Conservation (phyloP, 37 sponge, comb jelly and placozoan genomes). For the Geodia barretti region DNA sequence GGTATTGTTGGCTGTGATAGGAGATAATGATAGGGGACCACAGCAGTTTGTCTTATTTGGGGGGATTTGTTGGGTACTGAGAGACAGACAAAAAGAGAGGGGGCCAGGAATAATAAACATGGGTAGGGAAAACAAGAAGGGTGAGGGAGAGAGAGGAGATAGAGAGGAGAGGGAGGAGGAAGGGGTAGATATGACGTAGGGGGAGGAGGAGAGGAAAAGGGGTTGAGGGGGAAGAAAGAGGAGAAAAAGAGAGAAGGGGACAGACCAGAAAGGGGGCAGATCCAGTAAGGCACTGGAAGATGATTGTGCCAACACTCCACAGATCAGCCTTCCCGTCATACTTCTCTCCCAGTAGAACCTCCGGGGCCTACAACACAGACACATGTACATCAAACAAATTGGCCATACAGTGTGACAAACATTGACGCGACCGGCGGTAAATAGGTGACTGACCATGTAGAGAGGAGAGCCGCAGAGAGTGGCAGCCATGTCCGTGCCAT, state of each 20-base stretch:
- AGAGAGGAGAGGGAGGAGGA: no score
- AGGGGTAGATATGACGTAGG: no score
- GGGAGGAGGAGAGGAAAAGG: neutral
- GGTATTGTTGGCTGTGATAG: no score
- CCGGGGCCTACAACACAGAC: conserved; percentile 78
- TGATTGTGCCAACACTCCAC: conserved; percentile 97
- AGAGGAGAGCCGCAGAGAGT: conserved; percentile 98
- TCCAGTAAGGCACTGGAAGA: conserved; percentile 93
- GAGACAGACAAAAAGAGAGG: no score
- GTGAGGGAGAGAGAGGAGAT: no score
- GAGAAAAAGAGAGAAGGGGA: neutral
- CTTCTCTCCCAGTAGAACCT: conserved; percentile 78
- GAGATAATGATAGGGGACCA: no score
- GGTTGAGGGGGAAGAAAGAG: neutral
- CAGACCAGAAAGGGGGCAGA: conserved; percentile 84
- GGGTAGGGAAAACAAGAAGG: no score
- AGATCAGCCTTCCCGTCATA: conserved; percentile 92
- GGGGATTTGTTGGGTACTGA: no score
- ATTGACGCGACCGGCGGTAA: no score
- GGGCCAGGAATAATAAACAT: no score
- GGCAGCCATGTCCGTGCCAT: conserved; percentile 91
- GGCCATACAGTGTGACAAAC: no score
- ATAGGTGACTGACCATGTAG: conserved; percentile 95
- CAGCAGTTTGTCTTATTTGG: no score
- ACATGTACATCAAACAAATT: neutral